Evolutionary conservation across 2,113 vertebrate genomes (phyloP), one percentile per base, ranked within the genome.

Genomic region (Ciconia stormi): DNA sequence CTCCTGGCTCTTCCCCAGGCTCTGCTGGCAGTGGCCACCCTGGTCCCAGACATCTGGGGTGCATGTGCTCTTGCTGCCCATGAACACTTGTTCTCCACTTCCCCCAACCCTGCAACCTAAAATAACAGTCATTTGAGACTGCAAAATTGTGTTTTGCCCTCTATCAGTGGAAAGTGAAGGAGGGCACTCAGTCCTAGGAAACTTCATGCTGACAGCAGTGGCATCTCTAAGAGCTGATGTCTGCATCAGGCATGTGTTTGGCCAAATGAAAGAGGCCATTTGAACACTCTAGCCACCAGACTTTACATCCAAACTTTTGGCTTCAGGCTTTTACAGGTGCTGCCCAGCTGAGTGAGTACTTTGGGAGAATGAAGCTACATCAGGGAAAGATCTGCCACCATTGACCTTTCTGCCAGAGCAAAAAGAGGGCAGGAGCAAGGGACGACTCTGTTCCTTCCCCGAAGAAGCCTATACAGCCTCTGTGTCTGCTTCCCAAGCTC

Each of bases 41-140:
- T 15, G 32, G 14, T 76, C 23, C 26, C 53, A 30, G 32, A 16
- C 3, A 12, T 18, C 7, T 25, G 18, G 25, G 6, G 23, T 30
- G 8, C 16, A 14, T 0, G 1, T 26, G 16, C 3, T 87, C 53
- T 40, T 13, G 2, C 9, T 40, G 49, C 26, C 26, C 16, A 4
- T 32, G 20, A 26, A 8, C 1, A 5, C 4, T 47, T 47, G 4
- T 25, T 61, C 32, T 73, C 16, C 26, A 4, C 36, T 61, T 30
- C 36, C 1, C 19, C 15, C 66, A 63, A 9, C 7, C 6, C 20
- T 44, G 18, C 7, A 49, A 69, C 34, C 23, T 52, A 21, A 91
- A 93, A 32, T 42, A 46, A 50, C 77, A 82, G 29, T 5, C 16
- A 38, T 62, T 29, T 63, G 47, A 70, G 36, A 7, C 22, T 76